Percentiles rank a stretch among this genome's conserved stretches.
These are phyloP conservation scores for Karalla daura DNA, from an alignment of 2,797 vertebrate species.

Conservation along the genomic window DNA sequence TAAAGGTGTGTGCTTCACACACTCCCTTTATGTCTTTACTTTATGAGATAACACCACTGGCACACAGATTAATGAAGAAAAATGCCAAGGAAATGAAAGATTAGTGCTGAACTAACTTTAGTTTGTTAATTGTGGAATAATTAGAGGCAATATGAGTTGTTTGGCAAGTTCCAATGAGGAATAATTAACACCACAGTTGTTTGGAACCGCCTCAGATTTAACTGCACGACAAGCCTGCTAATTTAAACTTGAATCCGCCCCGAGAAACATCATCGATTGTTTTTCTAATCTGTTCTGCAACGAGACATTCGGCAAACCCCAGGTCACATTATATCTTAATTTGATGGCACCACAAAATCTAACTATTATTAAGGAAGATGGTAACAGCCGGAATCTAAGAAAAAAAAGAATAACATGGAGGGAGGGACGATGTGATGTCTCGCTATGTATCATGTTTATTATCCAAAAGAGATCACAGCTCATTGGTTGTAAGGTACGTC, in stretches of 20 bases:
- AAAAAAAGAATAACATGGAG: neutral
- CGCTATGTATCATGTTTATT: conserved; percentile 35
- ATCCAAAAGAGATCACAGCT: conserved; percentile 34
- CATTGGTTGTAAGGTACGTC: conserved; percentile 14
- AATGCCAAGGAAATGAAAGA: conserved; percentile 38
- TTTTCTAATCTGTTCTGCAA: conserved; percentile 57
- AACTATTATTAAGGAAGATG: conserved; percentile 31
- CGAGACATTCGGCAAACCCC: conserved; percentile 43
- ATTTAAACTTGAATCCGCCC: conserved; percentile 36
- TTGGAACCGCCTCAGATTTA: conserved; percentile 4
- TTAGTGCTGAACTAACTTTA: conserved; percentile 4
- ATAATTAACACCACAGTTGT: conserved; percentile 12
- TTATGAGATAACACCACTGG: conserved; percentile 49
- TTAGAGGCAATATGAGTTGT: neutral
- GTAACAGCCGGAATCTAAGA: conserved; percentile 11
- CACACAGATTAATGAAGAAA: conserved; percentile 34
- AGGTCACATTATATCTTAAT: conserved; percentile 59
- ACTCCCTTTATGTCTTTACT: conserved; percentile 62
- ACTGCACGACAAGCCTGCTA: neutral
- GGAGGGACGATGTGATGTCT: conserved; percentile 12
- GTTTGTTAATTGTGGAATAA: neutral
- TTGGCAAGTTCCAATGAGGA: neutral
- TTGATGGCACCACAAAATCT: conserved; percentile 41
- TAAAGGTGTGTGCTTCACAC: conserved; percentile 57
- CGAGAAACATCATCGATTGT: conserved; percentile 44